Evolutionary conservation across 2,888 invertebrate species (phyloP).

Genomic region (Tipula confusa): DNA sequence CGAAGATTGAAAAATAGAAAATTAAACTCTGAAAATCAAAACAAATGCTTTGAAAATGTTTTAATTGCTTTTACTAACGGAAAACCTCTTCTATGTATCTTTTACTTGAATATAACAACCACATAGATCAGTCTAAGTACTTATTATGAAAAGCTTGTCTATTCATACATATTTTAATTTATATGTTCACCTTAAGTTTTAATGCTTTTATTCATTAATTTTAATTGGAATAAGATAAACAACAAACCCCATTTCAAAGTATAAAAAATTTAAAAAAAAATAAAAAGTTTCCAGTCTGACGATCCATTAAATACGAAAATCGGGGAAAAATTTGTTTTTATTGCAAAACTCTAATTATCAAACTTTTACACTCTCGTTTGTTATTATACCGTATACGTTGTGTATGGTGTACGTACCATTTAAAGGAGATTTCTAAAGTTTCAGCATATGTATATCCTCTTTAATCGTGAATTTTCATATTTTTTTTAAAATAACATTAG

Average conservation of each 20-base stretch:
- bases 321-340: background rate
- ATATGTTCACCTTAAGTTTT: background rate
- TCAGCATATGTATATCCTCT: background rate
- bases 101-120: too few species aligned
- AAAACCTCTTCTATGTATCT: background rate
- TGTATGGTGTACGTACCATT: background rate
- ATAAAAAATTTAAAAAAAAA: background rate
- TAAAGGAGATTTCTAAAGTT: background rate
- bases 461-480: background rate
- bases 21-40: too few species aligned
- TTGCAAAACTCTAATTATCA: slow-evolving; percentile 9
- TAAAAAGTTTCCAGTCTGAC: background rate
- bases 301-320: slow-evolving; percentile 14
- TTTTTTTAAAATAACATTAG: background rate
- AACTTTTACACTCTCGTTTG: slow-evolving; percentile 12
- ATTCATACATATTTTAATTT: background rate
- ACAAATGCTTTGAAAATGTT: too few species aligned
- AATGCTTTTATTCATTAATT: slow-evolving; percentile 25
- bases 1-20: too few species aligned
- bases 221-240: slow-evolving; percentile 20
- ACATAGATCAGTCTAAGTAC: background rate
- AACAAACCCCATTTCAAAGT: background rate
- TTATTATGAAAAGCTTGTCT: background rate
- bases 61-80: background rate
- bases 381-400: background rate